A percentile compares a stretch with the other conserved stretches of the same genome.
These are phyloP conservation scores for Grantiella picta DNA, from an alignment of 2,113 vertebrate genomes.

Conservation along the genomic window DNA sequence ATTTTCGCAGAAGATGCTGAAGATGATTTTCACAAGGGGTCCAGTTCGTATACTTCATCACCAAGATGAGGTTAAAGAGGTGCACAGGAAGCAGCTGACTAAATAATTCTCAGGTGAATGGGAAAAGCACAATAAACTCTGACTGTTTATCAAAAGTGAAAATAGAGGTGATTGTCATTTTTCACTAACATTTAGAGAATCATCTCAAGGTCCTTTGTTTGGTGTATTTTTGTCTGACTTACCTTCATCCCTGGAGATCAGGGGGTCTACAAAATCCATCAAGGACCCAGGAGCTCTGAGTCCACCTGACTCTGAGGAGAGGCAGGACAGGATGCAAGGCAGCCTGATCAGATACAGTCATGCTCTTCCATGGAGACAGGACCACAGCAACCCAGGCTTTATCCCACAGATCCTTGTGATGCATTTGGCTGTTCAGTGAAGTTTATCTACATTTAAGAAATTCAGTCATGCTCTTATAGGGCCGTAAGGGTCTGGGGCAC, in stretches of 20 bases:
- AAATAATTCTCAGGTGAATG: neutral
- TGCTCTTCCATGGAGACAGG: neutral
- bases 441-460: neutral
- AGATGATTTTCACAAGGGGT: neutral
- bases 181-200: neutral
- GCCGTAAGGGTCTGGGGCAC: neutral
- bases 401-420: neutral
- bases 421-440: neutral
- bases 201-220: neutral
- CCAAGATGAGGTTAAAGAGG: neutral
- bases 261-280: neutral
- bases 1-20: neutral
- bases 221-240: neutral
- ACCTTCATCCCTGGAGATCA: neutral
- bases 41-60: neutral
- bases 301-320: fast-evolving
- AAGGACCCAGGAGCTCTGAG: neutral
- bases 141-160: neutral
- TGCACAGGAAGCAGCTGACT: neutral
- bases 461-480: neutral
- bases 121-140: neutral
- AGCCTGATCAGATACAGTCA: fast-evolving
- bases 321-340: neutral
- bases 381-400: neutral
- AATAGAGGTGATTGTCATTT: neutral